Base-by-base conservation (phyloP, 2,888 invertebrate genomes). In the Bombyx huttoni region DNA sequence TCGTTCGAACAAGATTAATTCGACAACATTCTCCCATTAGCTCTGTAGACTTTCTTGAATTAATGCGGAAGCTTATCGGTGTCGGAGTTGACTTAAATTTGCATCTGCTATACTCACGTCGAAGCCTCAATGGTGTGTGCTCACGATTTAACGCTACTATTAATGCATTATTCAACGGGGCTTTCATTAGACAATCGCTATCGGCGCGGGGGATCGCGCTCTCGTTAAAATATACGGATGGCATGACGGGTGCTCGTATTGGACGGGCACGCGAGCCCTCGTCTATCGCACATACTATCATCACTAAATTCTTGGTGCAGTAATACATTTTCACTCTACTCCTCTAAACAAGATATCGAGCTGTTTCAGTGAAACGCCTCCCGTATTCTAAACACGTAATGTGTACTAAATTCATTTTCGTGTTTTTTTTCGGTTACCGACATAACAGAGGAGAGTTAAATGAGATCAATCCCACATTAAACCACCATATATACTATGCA, bases 101-200 rank as follows among this genome's bases (percentile, higher is more conserved):
- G 81, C 85, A 87, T 86, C 81, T 77, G 73, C 80, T 78, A 80
- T 81, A 78, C 79, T 82, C 80, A 72, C 74, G 75, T 78, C 70
- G 80, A 78, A 70, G 70, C 70, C 70, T 72, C 75, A 78, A 84
- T 82, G 80, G 81, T 78, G 74, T 75, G 79, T 81, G 81, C 82
- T 82, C 87, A 87, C 86, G 87, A 85, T 86, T 86, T 85, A 87
- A 86, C 85, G 85, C 87, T 80, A 69, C 83, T 85, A 84, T 87
- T 81, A 85, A 87, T 88, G 87, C 87, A 88, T 88, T 88, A 87
- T 88, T 88, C 87, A 88, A 75, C 77, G 75, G 78, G 75, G 84
- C 85, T 88, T 88, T 87, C 87, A 88, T 88, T 88, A 86, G 79
- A 70, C 77, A 78, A 79, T 81, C 73, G 69, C 70, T 84, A 88